Evolutionary conservation across 2,888 invertebrate genomes (phyloP).

Genomic region (Chloromyia formosa): DNA sequence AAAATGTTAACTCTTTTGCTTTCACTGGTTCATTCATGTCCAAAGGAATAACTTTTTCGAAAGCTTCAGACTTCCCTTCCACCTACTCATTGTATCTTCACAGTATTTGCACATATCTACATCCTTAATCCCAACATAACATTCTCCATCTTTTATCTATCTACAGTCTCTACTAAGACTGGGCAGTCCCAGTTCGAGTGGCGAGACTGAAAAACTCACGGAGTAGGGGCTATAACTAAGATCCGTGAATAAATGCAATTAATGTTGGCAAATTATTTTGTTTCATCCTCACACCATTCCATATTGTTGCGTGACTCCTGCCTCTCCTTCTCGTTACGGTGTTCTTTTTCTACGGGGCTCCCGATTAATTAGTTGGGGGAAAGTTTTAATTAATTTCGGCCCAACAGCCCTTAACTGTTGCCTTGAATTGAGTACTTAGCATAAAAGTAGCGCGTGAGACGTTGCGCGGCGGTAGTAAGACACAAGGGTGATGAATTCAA

Average conservation of each 20-base stretch:
- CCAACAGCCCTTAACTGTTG: slow-evolving; percentile 53
- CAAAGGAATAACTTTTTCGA: no score
- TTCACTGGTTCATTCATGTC: no score
- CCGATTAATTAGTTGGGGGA: slow-evolving; percentile 55
- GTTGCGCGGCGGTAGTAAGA: not conserved
- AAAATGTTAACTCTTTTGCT: no score
- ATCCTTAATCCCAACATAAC: no score
- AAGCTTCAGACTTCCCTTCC: no score
- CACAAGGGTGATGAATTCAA: slow-evolving; percentile 18
- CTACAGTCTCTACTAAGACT: no score
- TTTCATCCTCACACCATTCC: slow-evolving; percentile 47
- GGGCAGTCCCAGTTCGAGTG: no score
- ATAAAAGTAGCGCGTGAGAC: not conserved
- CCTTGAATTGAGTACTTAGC: slow-evolving; percentile 21
- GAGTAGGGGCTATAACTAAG: slow-evolving; percentile 31
- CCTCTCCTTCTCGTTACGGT: not conserved
- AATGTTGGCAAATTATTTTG: slow-evolving; percentile 53
- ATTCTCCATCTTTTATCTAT: no score
- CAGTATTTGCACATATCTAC: no score
- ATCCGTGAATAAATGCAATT: slow-evolving; percentile 55
- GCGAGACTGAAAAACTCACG: not conserved
- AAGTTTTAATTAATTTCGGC: slow-evolving; percentile 55
- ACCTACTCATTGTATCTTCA: no score
- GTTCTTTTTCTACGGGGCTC: slow-evolving; percentile 48
- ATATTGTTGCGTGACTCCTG: no score